Conservation (phyloP, 2,888 invertebrate genomes). For the Drosophila austrosaltans region DNA sequence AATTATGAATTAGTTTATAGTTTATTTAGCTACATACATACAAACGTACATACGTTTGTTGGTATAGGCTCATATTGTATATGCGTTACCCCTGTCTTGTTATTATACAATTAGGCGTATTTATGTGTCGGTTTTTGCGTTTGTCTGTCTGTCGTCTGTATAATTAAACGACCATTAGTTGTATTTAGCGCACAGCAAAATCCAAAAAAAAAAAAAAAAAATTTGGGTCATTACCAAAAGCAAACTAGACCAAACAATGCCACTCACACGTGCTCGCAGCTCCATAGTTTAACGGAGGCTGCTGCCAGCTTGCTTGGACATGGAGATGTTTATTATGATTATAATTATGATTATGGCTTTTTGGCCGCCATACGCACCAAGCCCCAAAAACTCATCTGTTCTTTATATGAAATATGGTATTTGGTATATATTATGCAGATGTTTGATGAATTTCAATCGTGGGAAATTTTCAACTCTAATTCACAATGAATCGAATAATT, state of each 20-base stretch:
- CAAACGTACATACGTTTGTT: constrained; percentile 8
- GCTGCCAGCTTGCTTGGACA: constrained; percentile 20
- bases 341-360: constrained; percentile 54
- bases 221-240: constrained; percentile 78
- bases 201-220: constrained; percentile 57
- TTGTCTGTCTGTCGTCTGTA: constrained; percentile 55
- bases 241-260: constrained; percentile 56
- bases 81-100: constrained; percentile 54
- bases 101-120: constrained; percentile 77
- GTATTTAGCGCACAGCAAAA: constrained; percentile 65
- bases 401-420: constrained; percentile 15
- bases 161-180: constrained; percentile 78
- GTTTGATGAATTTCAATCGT: constrained; percentile 75
- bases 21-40: constrained; percentile 35
- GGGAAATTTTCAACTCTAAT: constrained; percentile 55
- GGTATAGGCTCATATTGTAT: constrained; percentile 17
- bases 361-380: constrained; percentile 19
- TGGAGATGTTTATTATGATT: constrained; percentile 75
- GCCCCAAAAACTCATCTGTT: constrained; percentile 63
- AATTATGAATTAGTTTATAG: constrained; percentile 46
- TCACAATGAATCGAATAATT: constrained; percentile 57
- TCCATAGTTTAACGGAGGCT: constrained; percentile 24
- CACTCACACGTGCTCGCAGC: constrained; percentile 67
- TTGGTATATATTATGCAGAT: constrained; percentile 28
- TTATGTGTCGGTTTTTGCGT: constrained; percentile 47